Percentiles rank a stretch among this genome's conserved stretches.
phyloP scores from a whole-genome alignment of 2,888 invertebrate species.

The Sarcophaga subvicina region DNA sequence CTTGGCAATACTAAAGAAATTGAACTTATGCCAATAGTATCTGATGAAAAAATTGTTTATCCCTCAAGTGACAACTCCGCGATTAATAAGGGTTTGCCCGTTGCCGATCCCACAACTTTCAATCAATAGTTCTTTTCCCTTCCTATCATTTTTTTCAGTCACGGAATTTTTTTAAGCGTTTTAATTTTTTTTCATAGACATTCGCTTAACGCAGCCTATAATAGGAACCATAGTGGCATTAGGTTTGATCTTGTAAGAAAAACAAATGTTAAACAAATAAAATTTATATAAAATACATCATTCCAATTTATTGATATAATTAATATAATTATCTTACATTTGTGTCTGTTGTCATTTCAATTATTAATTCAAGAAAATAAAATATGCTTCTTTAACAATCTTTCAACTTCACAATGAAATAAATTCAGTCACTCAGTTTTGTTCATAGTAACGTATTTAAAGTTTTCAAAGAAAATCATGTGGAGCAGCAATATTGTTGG shows the following conservation, averaged over 20 bases:
- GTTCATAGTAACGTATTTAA: no score
- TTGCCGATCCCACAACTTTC: slow-evolving; percentile 63
- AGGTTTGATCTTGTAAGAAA: not conserved
- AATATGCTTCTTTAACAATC: not conserved
- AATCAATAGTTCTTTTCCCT: not conserved
- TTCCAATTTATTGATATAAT: slow-evolving; percentile 25
- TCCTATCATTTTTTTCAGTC: not conserved
- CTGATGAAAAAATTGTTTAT: slow-evolving; percentile 74
- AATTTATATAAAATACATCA: slow-evolving; percentile 13
- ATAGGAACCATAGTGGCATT: not conserved
- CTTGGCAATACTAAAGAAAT: slow-evolving; percentile 79
- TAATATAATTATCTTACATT: slow-evolving; percentile 9
- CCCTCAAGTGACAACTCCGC: slow-evolving; percentile 23
- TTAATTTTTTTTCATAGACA: not conserved
- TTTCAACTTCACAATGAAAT: not conserved
- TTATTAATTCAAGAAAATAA: not conserved
- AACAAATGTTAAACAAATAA: not conserved
- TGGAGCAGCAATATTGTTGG: no score
- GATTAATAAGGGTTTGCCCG: slow-evolving; percentile 50
- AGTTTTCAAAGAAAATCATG: no score
- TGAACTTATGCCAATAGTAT: slow-evolving; percentile 78
- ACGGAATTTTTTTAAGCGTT: not conserved
- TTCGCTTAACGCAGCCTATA: not conserved
- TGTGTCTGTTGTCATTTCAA: not conserved
- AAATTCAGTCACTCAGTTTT: no score